Evolutionary conservation across 2,113 vertebrate genomes (phyloP).

Genomic region (Chlorodrepanis virens): DNA sequence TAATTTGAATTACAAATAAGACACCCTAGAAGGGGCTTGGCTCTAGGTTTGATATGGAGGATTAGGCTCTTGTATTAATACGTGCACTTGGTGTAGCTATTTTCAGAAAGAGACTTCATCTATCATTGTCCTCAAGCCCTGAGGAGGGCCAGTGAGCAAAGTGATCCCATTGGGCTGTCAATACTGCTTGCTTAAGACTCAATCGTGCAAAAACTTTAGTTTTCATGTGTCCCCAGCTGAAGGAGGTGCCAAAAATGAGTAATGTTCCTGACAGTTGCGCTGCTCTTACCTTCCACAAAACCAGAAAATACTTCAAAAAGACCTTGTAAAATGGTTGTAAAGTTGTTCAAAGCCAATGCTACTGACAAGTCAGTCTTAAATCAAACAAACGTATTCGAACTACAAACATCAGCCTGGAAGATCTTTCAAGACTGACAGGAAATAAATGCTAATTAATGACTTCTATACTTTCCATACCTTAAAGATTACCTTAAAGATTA

Average conservation of each 20-base stretch:
- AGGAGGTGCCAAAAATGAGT: background rate
- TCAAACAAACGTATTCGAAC: background rate
- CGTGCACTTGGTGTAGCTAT: slow-evolving; percentile 77
- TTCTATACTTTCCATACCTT: background rate
- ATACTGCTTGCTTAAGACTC: slow-evolving; percentile 61
- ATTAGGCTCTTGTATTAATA: slow-evolving; percentile 73
- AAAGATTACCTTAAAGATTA: background rate
- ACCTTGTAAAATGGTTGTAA: background rate
- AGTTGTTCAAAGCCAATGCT: background rate
- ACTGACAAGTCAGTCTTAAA: background rate
- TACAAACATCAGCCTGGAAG: background rate
- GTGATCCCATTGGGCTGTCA: slow-evolving; percentile 72
- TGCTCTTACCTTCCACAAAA: background rate
- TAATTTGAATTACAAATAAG: slow-evolving; percentile 77
- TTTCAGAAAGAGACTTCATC: slow-evolving; percentile 75
- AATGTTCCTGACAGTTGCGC: background rate
- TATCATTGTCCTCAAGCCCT: slow-evolving; percentile 68
- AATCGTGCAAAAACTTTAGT: background rate
- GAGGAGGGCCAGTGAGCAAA: slow-evolving; percentile 69
- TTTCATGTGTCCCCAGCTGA: background rate
- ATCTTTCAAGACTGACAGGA: background rate
- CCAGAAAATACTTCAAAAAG: background rate
- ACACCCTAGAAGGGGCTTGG: slow-evolving; percentile 66
- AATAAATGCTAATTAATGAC: background rate
- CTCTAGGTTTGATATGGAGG: slow-evolving; percentile 51